A percentile compares a stretch with the other conserved stretches of the same genome.
These are phyloP conservation scores for Platysternon megacephalum DNA, from an alignment of 2,113 vertebrate genomes.

Conservation along the genomic window DNA sequence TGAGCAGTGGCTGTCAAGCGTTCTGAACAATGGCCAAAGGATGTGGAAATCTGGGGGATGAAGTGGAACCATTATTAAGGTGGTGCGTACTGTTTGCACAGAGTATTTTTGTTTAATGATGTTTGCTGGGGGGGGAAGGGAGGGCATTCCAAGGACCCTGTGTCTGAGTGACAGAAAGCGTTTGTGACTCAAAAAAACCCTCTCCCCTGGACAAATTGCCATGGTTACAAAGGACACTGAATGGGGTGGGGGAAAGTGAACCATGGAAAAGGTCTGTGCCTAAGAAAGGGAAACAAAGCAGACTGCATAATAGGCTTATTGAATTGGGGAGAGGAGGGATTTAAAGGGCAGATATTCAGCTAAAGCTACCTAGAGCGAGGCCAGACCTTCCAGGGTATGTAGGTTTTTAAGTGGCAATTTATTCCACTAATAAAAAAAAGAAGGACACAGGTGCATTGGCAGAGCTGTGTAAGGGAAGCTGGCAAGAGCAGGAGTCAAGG, in stretches of 20 bases:
- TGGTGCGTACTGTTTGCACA: not conserved
- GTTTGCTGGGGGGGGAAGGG: not conserved
- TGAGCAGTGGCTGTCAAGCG: not conserved
- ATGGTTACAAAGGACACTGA: not conserved
- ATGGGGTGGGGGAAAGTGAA: not conserved
- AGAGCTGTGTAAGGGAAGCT: not conserved
- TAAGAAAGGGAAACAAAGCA: not conserved
- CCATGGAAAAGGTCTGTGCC: not conserved
- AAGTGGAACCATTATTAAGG: not conserved
- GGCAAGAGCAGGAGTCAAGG: not conserved
- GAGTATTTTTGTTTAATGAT: not conserved
- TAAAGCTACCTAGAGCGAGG: conserved; percentile 25
- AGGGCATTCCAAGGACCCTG: not conserved
- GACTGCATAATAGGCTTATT: not conserved
- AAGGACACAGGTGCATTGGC: conserved; percentile 28
- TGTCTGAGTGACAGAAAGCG: not conserved
- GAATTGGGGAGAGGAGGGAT: not conserved
- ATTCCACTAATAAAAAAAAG: conserved; percentile 51
- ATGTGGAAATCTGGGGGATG: not conserved
- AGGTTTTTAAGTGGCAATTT: conserved; percentile 61
- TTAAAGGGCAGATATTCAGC: conserved; percentile 4
- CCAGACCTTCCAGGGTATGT: conserved; percentile 26
- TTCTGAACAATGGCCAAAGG: not conserved
- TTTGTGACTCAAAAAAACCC: not conserved
- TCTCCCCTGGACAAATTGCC: not conserved